phyloP scores from a whole-genome alignment of 2,113 vertebrate genomes.

The Salminus brasiliensis region DNA sequence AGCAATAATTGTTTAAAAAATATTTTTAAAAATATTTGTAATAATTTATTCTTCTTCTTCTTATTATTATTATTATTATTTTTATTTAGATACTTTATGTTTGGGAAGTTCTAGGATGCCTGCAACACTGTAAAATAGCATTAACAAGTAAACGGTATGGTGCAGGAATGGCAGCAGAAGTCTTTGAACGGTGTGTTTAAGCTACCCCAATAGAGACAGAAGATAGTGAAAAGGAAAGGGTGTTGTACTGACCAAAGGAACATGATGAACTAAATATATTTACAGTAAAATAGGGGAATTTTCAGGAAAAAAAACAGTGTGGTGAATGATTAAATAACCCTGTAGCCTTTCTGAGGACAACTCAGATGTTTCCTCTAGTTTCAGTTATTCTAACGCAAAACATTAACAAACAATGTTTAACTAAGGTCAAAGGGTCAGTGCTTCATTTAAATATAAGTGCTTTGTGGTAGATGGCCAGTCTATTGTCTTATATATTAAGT shows the following conservation, averaged over 20 bases:
- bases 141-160: constrained; percentile 41
- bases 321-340: constrained; percentile 75
- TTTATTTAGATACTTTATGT: constrained; percentile 36
- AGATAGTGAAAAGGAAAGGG: not conserved
- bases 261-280: constrained; percentile 32
- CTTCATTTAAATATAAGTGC: constrained; percentile 45
- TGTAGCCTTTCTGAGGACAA: constrained; percentile 50
- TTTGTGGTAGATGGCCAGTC: not conserved
- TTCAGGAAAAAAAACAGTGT: constrained; percentile 60
- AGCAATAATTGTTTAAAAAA: too few relatives aligned
- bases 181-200: not conserved
- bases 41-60: too few relatives aligned
- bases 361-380: constrained; percentile 55
- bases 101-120: constrained; percentile 40
- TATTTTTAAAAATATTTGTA: too few relatives aligned
- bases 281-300: constrained; percentile 38
- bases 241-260: not conserved
- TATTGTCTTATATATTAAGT: constrained; percentile 9
- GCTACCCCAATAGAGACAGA: not conserved
- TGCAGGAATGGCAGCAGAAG: constrained; percentile 7
- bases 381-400: constrained; percentile 61
- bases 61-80: too few relatives aligned
- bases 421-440: constrained; percentile 62
- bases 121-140: constrained; percentile 48
- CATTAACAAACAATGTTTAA: constrained; percentile 78